Base-by-base conservation (phyloP, 2,797 vertebrate genomes). In the Enteromius anoplus region DNA sequence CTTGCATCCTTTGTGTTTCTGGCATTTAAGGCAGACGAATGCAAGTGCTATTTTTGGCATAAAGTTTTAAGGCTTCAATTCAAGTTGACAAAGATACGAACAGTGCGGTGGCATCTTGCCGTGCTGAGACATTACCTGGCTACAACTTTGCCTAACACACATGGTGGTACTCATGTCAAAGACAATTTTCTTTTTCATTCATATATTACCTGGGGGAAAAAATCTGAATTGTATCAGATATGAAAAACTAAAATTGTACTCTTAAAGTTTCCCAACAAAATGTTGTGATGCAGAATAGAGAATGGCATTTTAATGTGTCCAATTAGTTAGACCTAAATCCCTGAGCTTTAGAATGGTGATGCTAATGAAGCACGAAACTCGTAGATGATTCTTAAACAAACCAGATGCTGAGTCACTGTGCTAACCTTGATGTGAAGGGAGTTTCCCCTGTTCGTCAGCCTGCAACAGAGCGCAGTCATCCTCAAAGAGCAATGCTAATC, bases 401-500 rank as follows among this genome's bases (percentile, higher is more conserved):
- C 75, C 29, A 65, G 21, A 73, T 65, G 80, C 37, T 32, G 68
- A 72, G 79, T 71, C 78, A 71, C 66, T 65, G 29, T 78, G 45
- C 62, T 77, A 77, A 77, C 58, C 55, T 64, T 62, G 3, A 47
- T 77, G 58, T 64, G 58, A 12, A 60, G 53, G 73, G 73, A 71
- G 53, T 80, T 45, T 71, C 11, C 45, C 47, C 26, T 72, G 68
- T 60, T 34, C 42, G 47, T 81, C 55, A 81, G 70, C 29, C 42
- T 64, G 26, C 62, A 81, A 73, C 37, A 72, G 79, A 62, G 42
- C 12, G 21, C 53, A 64, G 40, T 37, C 42, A 73, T 65, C 69
- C 58, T 81, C 42, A 65, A 51, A 75, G 70, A 73, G 70, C 58
- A 81, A 81, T 51, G 70, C 55, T 65, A 81, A 73, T 82, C 58